These are phyloP conservation scores for Myodes glareolus DNA, from an alignment of 2,113 vertebrate genomes.

Conservation along the genomic window DNA sequence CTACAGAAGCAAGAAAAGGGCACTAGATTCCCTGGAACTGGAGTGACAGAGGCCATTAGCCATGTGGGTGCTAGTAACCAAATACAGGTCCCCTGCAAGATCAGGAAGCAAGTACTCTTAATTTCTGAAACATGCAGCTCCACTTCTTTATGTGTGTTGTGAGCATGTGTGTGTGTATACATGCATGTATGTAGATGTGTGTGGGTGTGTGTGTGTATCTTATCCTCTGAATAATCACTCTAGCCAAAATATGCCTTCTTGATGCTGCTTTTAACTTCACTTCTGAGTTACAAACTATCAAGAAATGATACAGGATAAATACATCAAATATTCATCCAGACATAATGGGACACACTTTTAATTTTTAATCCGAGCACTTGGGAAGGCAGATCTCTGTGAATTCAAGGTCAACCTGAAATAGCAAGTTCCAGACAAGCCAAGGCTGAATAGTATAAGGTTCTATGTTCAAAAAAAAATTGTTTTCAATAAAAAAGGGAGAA, in stretches of 20 bases:
- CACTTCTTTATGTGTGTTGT: not conserved
- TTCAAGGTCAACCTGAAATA: not conserved
- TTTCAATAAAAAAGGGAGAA: not conserved
- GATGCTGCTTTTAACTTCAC: not conserved
- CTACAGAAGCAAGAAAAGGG: not conserved
- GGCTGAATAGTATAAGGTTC: not conserved
- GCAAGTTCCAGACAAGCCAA: not conserved
- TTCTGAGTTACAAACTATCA: slow-evolving; percentile 21
- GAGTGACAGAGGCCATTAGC: not conserved
- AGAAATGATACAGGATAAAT: slow-evolving; percentile 33
- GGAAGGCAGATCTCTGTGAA: not conserved
- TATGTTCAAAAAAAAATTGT: not conserved
- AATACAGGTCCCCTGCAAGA: not conserved
- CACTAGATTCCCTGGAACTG: not conserved
- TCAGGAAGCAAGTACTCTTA: not conserved
- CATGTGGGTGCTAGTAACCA: not conserved
- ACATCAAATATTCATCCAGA: not conserved
- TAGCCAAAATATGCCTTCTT: not conserved
- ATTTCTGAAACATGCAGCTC: not conserved
- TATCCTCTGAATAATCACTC: not conserved
- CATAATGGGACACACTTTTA: not conserved
- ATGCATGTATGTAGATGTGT: not conserved
- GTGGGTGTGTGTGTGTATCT: not conserved
- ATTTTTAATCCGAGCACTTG: not conserved
- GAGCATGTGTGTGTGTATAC: not conserved